Percentiles rank a stretch among this genome's conserved stretches.
These are phyloP conservation scores for Colius striatus DNA, from an alignment of 2,113 vertebrate species.

Conservation along the genomic window DNA sequence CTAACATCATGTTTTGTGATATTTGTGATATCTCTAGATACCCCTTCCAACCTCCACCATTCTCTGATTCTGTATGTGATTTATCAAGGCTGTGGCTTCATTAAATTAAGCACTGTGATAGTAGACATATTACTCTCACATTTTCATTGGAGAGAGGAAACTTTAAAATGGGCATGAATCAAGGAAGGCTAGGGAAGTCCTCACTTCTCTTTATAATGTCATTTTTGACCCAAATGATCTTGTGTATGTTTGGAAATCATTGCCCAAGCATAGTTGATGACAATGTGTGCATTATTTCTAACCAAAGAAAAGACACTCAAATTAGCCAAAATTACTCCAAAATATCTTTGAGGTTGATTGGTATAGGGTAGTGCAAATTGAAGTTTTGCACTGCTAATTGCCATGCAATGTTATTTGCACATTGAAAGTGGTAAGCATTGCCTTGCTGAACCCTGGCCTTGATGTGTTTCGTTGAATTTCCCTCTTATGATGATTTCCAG, in stretches of 20 bases:
- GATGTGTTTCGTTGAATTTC: neutral
- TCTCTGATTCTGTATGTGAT: neutral
- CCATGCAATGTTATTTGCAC: neutral
- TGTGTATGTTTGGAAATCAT: neutral
- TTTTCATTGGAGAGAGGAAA: neutral
- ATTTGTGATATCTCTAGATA: too few relatives aligned
- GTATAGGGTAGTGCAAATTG: neutral
- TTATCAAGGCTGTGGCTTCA: neutral
- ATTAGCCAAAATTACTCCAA: neutral
- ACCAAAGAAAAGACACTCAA: neutral
- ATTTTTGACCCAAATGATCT: neutral
- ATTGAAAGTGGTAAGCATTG: accelerated
- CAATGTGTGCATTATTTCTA: neutral
- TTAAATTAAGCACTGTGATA: neutral
- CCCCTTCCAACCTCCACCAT: too few relatives aligned
- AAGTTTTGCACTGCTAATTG: neutral
- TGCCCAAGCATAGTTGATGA: neutral
- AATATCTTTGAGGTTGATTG: neutral
- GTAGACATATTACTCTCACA: neutral
- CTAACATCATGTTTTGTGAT: neutral
- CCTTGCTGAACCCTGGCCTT: neutral
- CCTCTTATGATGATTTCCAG: neutral
- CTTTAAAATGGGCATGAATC: neutral
- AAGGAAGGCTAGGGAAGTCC: neutral
- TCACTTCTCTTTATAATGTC: neutral